These are phyloP conservation scores for Tryphoninae sp. DNA, from an alignment of 2,888 invertebrate genomes.

Conservation along the genomic window DNA sequence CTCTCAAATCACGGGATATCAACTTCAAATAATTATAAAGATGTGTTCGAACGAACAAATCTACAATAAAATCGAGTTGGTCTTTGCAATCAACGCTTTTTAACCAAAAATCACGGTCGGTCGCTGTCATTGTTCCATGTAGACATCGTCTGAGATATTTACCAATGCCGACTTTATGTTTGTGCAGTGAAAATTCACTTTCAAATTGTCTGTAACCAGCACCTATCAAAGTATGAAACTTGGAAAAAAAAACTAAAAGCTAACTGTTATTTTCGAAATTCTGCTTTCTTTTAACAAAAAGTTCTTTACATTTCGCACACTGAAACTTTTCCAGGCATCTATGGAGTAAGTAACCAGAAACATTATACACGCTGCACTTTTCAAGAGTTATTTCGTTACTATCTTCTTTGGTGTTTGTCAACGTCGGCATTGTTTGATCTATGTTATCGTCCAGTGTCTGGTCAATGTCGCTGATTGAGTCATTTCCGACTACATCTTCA, in stretches of 20 bases:
- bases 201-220: constrained; percentile 2
- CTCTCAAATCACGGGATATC: constrained; percentile 1
- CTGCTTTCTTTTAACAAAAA: not conserved
- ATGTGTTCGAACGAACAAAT: constrained; percentile 23
- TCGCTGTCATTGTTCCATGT: not conserved
- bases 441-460: too few relatives aligned
- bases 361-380: not conserved
- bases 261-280: not conserved
- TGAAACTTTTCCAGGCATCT: not conserved
- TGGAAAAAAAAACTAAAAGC: not conserved
- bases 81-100: not conserved
- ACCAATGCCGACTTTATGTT: constrained; percentile 6
- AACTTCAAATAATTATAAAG: constrained; percentile 19
- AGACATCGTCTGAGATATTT: not conserved
- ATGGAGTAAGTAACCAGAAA: not conserved
- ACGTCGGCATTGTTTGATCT: too few relatives aligned
- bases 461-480: too few relatives aligned
- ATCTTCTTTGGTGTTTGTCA: too few relatives aligned
- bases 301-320: not conserved
- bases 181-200: not conserved
- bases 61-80: not conserved
- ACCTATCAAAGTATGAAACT: constrained; percentile 19
- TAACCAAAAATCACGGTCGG: not conserved
- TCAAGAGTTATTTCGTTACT: not conserved
- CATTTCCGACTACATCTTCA: too few relatives aligned